These are phyloP conservation scores for Mamestra configurata DNA, from an alignment of 1,140 invertebrate species.

Conservation along the genomic window DNA sequence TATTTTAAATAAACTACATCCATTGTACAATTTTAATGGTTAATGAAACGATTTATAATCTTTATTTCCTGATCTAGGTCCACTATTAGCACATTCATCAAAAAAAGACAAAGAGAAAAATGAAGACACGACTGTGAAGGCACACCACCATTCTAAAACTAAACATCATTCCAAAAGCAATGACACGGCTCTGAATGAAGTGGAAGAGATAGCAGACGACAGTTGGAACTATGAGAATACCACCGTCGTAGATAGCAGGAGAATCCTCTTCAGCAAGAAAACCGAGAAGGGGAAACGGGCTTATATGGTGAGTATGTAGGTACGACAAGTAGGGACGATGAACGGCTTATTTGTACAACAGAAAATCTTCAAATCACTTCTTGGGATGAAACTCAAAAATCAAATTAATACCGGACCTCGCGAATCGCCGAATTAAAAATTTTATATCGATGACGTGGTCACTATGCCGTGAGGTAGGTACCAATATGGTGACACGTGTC, in stretches of 20 bases:
- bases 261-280: slow-evolving; percentile 78
- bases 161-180: slow-evolving; percentile 19
- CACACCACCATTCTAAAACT: slow-evolving; percentile 42
- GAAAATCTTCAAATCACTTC: too few species aligned
- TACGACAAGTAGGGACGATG: not conserved
- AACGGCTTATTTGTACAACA: too few species aligned
- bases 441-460: not conserved
- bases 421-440: too few species aligned
- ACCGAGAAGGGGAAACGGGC: slow-evolving; percentile 72
- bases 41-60: not conserved
- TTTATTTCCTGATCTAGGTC: slow-evolving; percentile 47
- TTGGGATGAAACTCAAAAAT: too few species aligned
- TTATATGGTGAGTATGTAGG: slow-evolving; percentile 76
- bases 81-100: slow-evolving; percentile 50
- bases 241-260: slow-evolving; percentile 73
- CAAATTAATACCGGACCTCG: too few species aligned
- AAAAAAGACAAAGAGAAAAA: slow-evolving; percentile 51
- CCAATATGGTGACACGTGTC: too few species aligned
- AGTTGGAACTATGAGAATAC: slow-evolving; percentile 80
- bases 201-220: slow-evolving; percentile 69
- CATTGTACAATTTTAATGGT: not conserved
- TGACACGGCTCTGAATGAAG: slow-evolving; percentile 39
- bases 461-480: too few species aligned
- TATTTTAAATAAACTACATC: slow-evolving; percentile 14
- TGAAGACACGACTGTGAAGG: slow-evolving; percentile 10